These are phyloP conservation scores for Harpegnathos saltator DNA, from an alignment of 1,140 invertebrate species.

Conservation along the genomic window DNA sequence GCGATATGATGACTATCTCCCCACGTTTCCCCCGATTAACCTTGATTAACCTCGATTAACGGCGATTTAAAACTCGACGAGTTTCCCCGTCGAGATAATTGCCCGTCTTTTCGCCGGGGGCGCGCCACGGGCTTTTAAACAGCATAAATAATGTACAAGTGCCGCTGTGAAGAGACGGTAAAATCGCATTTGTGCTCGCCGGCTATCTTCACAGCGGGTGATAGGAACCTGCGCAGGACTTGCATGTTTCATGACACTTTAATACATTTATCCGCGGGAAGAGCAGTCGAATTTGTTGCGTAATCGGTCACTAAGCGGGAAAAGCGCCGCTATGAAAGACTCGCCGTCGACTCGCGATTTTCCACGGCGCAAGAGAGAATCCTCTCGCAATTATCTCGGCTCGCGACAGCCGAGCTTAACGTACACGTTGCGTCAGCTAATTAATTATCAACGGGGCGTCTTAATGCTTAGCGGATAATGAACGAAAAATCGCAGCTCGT, in stretches of 20 bases:
- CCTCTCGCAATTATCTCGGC: background rate
- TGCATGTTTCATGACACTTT: slow-evolving; percentile 34
- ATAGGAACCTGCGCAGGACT: background rate
- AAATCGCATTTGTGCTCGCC: slow-evolving; percentile 34
- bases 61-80: slow-evolving; percentile 12
- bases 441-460: background rate
- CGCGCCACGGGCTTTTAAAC: slow-evolving; percentile 34
- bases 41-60: slow-evolving; percentile 13
- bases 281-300: slow-evolving; percentile 24
- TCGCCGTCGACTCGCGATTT: background rate
- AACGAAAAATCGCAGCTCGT: background rate
- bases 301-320: slow-evolving; percentile 23
- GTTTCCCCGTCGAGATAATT: slow-evolving; percentile 19
- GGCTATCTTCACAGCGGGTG: background rate
- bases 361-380: background rate
- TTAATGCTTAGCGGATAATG: slow-evolving; percentile 23
- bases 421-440: slow-evolving; percentile 6
- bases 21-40: too few relatives aligned
- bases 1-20: background rate
- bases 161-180: background rate
- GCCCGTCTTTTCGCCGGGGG: slow-evolving; percentile 17
- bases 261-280: slow-evolving; percentile 23
- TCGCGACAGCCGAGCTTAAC: too few relatives aligned
- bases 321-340: background rate
- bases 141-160: slow-evolving; percentile 35